These are phyloP conservation scores for Psophia crepitans DNA, from an alignment of 2,113 vertebrate genomes.

Conservation along the genomic window DNA sequence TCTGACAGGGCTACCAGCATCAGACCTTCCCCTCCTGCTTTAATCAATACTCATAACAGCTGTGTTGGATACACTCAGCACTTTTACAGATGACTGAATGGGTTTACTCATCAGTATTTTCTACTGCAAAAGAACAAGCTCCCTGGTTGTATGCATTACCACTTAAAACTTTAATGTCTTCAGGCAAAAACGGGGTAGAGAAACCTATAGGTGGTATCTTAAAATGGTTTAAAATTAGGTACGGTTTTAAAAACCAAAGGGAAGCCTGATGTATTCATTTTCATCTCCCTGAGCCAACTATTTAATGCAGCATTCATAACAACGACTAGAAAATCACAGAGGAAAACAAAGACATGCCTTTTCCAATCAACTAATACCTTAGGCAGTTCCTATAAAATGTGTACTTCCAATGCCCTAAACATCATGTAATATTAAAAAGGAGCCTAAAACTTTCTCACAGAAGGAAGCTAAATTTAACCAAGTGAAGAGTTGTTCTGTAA, in stretches of 20 bases:
- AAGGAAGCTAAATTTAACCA: slow-evolving; percentile 25
- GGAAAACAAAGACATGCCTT: slow-evolving; percentile 17
- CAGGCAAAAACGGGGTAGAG: not conserved
- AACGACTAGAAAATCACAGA: slow-evolving; percentile 20
- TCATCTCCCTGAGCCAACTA: not conserved
- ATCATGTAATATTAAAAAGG: slow-evolving; percentile 42
- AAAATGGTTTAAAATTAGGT: not conserved
- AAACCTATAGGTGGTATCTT: not conserved
- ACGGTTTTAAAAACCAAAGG: not conserved
- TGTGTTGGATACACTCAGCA: not conserved
- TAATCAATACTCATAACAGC: slow-evolving; percentile 30
- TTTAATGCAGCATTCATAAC: slow-evolving; percentile 1
- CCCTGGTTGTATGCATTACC: not conserved
- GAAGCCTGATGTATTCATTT: not conserved
- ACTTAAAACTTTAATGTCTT: not conserved
- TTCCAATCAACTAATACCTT: slow-evolving; percentile 12
- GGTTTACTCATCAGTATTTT: slow-evolving; percentile 46
- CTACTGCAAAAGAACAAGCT: not conserved
- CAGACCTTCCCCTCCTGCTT: not conserved
- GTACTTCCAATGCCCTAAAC: not conserved
- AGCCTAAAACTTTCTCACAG: slow-evolving; percentile 10
- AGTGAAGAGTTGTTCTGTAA: slow-evolving; percentile 25
- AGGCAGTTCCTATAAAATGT: slow-evolving; percentile 23
- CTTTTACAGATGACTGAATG: not conserved
- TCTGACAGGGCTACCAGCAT: slow-evolving; percentile 15